phyloP scores from a whole-genome alignment of 2,888 invertebrate species.

The Drosophila limbata region DNA sequence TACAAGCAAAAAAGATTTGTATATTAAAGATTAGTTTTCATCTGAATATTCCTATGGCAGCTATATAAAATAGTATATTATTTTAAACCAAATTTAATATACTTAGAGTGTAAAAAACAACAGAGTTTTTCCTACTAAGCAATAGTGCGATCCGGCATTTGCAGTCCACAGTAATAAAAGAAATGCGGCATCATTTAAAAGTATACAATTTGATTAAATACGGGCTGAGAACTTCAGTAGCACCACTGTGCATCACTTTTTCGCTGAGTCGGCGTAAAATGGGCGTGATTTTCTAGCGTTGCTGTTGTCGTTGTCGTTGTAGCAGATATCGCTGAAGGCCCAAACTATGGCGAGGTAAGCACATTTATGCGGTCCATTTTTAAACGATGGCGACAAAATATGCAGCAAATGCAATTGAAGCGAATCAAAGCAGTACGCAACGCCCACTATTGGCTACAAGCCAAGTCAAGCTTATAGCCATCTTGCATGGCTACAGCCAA shows the following conservation, averaged over 20 bases:
- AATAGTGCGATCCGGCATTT: too few species aligned
- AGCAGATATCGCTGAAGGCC: slow-evolving; percentile 50
- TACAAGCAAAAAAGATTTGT: too few species aligned
- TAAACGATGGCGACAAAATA: slow-evolving; percentile 71
- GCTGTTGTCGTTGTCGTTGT: slow-evolving; percentile 35
- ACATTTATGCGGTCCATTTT: slow-evolving; percentile 53
- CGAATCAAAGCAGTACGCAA: slow-evolving; percentile 69
- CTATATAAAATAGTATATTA: too few species aligned
- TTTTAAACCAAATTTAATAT: too few species aligned
- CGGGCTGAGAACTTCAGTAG: background rate
- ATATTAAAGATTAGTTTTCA: too few species aligned
- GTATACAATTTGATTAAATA: background rate
- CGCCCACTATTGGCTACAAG: slow-evolving; percentile 66
- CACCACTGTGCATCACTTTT: background rate
- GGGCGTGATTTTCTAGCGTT: slow-evolving; percentile 61
- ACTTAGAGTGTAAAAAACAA: too few species aligned
- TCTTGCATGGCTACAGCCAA: slow-evolving; percentile 15
- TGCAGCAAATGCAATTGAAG: slow-evolving; percentile 76
- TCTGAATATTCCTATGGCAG: too few species aligned
- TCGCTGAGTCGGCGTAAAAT: slow-evolving; percentile 47
- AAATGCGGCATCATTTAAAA: background rate
- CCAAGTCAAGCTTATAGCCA: slow-evolving; percentile 36
- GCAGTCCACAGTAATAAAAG: too few species aligned
- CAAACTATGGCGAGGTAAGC: slow-evolving; percentile 58
- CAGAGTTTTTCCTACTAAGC: too few species aligned